These are phyloP conservation scores for Melangyna quadrimaculata DNA, from an alignment of 2,888 invertebrate species.

Conservation along the genomic window DNA sequence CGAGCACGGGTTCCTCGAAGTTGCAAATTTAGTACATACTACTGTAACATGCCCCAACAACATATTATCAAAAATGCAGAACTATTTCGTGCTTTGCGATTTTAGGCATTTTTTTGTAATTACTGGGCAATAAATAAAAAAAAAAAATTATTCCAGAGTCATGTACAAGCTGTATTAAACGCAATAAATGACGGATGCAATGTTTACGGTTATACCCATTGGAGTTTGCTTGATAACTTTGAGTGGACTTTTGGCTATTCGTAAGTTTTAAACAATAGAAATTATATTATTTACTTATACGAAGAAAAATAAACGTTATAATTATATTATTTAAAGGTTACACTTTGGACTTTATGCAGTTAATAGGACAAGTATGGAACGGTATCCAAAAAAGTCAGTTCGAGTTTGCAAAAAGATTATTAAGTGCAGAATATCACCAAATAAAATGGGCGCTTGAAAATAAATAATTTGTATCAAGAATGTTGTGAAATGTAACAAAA, in stretches of 20 bases:
- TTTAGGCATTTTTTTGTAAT: too few species aligned
- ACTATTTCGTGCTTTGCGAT: too few species aligned
- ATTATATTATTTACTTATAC: too few species aligned
- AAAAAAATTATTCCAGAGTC: conserved; percentile 70
- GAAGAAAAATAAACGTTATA: background rate
- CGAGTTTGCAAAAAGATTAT: conserved; percentile 83
- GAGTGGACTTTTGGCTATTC: conserved; percentile 77
- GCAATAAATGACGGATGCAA: conserved; percentile 76
- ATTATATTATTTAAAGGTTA: conserved; percentile 81
- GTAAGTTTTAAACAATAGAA: conserved; percentile 69
- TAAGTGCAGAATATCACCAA: conserved; percentile 64
- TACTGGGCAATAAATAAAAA: too few species aligned
- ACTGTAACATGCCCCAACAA: too few species aligned
- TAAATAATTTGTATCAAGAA: too few species aligned
- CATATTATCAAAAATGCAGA: too few species aligned
- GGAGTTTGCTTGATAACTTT: conserved; percentile 78
- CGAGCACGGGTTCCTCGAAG: too few species aligned
- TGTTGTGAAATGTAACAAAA: too few species aligned
- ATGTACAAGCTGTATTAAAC: conserved; percentile 75
- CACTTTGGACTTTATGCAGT: conserved; percentile 87
- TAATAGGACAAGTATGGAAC: conserved; percentile 83
- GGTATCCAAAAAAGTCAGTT: conserved; percentile 85
- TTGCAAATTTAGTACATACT: too few species aligned
- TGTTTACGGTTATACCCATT: conserved; percentile 75
- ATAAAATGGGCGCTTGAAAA: background rate